Evolutionary conservation across 2,888 invertebrate genomes (phyloP).

Genomic region (Brachynemurus nebulosus): DNA sequence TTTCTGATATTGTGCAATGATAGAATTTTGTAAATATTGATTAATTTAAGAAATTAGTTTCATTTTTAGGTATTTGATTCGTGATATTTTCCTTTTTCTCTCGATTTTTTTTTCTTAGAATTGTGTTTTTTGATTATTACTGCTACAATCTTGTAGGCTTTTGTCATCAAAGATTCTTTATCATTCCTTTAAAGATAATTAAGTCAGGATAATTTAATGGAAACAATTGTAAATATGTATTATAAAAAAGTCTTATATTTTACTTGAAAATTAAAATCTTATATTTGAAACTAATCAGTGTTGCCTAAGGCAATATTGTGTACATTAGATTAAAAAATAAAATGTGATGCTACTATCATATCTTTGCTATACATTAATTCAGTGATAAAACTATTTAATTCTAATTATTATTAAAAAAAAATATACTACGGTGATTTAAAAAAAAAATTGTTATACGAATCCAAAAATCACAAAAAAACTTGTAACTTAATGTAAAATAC

Average conservation of each 20-base stretch:
- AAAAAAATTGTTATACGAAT: slow-evolving; percentile 2
- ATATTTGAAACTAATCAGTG: not conserved
- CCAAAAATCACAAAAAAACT: too few species aligned
- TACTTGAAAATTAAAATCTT: slow-evolving; percentile 1
- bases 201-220: not conserved
- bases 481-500: too few species aligned
- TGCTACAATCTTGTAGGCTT: slow-evolving; percentile 1
- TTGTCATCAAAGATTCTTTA: slow-evolving; percentile 1
- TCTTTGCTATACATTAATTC: not conserved
- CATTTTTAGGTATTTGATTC: not conserved
- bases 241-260: not conserved
- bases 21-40: slow-evolving; percentile 1
- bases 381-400: slow-evolving; percentile 2
- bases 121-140: not conserved
- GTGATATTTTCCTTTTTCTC: slow-evolving; percentile 5
- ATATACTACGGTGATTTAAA: not conserved
- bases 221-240: not conserved
- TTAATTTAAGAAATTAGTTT: not conserved
- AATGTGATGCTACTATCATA: not conserved
- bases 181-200: slow-evolving; percentile 1
- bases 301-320: not conserved
- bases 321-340: not conserved
- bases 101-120: too few species aligned
- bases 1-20: slow-evolving; percentile 4
- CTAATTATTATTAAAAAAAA: slow-evolving; percentile 2